These are phyloP conservation scores for Drosophila tripunctata DNA, from an alignment of 2,888 invertebrate genomes.

Conservation along the genomic window DNA sequence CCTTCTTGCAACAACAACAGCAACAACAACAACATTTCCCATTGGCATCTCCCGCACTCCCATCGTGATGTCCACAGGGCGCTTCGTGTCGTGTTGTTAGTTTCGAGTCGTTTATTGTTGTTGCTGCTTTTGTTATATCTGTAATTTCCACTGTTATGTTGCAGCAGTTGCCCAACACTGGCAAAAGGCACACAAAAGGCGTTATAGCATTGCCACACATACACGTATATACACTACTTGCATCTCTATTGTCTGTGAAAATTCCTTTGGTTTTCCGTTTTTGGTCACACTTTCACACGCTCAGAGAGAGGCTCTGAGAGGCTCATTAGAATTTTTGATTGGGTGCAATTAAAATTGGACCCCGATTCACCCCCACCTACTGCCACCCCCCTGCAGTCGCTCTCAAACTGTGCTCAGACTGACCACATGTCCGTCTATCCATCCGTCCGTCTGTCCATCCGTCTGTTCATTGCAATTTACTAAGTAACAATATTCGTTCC, in stretches of 20 bases:
- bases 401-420: constrained; percentile 14
- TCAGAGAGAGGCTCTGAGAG: too few relatives aligned
- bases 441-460: constrained; percentile 7
- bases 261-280: constrained; percentile 13
- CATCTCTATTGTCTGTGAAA: constrained; percentile 7
- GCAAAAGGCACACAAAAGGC: constrained; percentile 53
- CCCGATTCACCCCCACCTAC: background rate
- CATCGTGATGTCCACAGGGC: constrained; percentile 70
- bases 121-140: constrained; percentile 34
- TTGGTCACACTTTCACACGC: constrained; percentile 72
- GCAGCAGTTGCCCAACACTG: constrained; percentile 66
- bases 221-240: background rate
- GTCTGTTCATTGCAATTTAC: constrained; percentile 21
- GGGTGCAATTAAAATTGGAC: constrained; percentile 63
- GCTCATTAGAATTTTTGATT: constrained; percentile 71
- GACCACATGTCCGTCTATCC: background rate
- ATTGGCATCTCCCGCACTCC: constrained; percentile 54
- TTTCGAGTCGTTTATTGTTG: constrained; percentile 25
- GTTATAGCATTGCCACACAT: constrained; percentile 53
- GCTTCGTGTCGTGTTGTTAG: constrained; percentile 49
- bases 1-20: constrained; percentile 22
- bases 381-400: constrained; percentile 23
- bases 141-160: constrained; percentile 54
- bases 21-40: constrained; percentile 25
- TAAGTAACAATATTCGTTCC: background rate